These are phyloP conservation scores for Siniperca scherzeri DNA, from an alignment of 2,797 vertebrate genomes.

Conservation along the genomic window DNA sequence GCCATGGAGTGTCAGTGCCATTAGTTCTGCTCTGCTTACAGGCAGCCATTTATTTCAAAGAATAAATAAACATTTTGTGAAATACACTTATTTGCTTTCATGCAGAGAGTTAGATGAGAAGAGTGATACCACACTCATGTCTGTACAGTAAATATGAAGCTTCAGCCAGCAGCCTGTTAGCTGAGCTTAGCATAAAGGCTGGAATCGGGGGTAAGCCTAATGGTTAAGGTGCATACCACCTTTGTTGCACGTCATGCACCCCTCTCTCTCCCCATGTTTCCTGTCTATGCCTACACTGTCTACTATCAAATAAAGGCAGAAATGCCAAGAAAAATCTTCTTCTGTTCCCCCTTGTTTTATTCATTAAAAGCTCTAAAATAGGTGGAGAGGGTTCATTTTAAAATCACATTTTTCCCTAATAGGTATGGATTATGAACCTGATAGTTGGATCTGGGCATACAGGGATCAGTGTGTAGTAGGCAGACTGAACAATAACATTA, in stretches of 20 bases:
- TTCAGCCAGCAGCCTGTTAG: neutral
- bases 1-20: neutral
- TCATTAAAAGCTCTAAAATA: no score
- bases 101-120: neutral
- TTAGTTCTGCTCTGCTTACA: neutral
- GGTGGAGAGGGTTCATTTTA: no score
- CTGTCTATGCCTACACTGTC: neutral
- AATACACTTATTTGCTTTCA: neutral
- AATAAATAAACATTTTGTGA: neutral
- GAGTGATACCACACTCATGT: neutral
- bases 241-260: neutral
- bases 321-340: neutral
- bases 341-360: neutral
- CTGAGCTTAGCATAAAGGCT: neutral
- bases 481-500: constrained; percentile 52
- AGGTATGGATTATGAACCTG: neutral
- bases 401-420: neutral
- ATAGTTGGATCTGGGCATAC: neutral
- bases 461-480: constrained; percentile 13
- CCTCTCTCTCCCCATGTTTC: neutral
- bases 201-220: neutral
- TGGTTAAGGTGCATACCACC: neutral
- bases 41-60: neutral
- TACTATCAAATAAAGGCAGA: neutral
- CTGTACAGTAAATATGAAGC: neutral